Base-by-base conservation (phyloP, 2,113 vertebrate genomes). In the Bufo bufo region DNA sequence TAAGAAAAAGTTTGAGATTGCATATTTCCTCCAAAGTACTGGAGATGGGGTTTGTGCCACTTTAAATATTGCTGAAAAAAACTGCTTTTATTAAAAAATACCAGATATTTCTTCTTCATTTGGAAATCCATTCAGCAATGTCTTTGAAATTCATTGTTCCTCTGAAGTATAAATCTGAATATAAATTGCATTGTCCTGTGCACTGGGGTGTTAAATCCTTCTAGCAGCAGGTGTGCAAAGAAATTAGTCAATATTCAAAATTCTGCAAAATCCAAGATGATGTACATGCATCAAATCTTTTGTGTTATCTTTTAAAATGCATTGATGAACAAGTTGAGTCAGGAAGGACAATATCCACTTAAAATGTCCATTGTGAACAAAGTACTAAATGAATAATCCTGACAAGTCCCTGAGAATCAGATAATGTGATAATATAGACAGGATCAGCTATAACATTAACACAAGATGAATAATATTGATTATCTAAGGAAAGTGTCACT, bases 91-190 rank as follows among this genome's bases (percentile, higher is more conserved):
- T 66, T 72, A 47, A 59, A 87, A 81, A 81, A 45, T 58, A 23
- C 54, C 14, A n/a, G 79, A 66, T 82, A 82, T 82, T 87, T 87
- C 52, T 14, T 87, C 72, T 43, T 82, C 86, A 87, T 87, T 87
- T 87, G 56, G 43, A 87, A 87, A 87, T 72, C 43, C 79, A 87
- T 87, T 87, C 78, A 63, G 54, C 86, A 63, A 63, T 61, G 69
- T 63, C 86, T 87, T 82, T 87, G 66, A 87, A 87, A 87, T 87
- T 47, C 56, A 87, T 82, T 12, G 47, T 59, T 56, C 54, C 54
- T 82, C 66, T 82, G 86, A 82, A 82, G 79, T 82, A 87, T 87
- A 87, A 87, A 87, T 87, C 77, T 72, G 78, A 87, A 87, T 87
- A 82, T 80, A 87, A 87, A 87, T 87, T 59, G 47, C 79, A 82